phyloP scores from a whole-genome alignment of 1,140 invertebrate genomes.

The Phortica variegata region DNA sequence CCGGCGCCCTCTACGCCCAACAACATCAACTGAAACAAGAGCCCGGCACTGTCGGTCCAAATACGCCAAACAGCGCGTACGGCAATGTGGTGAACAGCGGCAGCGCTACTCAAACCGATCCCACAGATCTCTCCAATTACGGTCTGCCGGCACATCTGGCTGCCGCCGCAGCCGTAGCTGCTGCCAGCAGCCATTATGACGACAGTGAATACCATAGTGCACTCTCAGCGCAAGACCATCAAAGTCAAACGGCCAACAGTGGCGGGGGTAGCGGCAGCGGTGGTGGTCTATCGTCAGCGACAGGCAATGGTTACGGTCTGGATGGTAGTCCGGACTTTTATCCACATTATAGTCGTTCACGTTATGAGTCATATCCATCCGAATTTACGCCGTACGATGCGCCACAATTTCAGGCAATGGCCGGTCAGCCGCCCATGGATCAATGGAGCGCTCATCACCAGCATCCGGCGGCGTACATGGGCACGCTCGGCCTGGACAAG shows the following conservation, averaged over 20 bases:
- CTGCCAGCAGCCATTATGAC: constrained; percentile 31
- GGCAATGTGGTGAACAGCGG: neutral
- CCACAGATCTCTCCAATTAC: constrained; percentile 49
- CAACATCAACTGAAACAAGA: constrained; percentile 54
- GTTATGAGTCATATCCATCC: constrained; percentile 34
- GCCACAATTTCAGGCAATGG: constrained; percentile 79
- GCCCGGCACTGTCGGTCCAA: constrained; percentile 39
- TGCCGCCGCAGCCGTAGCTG: constrained; percentile 23
- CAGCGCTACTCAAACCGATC: constrained; percentile 38
- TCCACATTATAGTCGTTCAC: constrained; percentile 25
- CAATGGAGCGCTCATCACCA: constrained; percentile 62
- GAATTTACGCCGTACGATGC: constrained; percentile 66
- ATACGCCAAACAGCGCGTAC: constrained; percentile 11
- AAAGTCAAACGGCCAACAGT: constrained; percentile 63
- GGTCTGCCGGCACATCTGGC: constrained; percentile 43
- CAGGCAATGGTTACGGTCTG: constrained; percentile 47
- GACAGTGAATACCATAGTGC: constrained; percentile 51
- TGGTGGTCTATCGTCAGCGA: constrained; percentile 24
- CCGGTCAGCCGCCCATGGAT: constrained; percentile 65
- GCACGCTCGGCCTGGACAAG: constrained; percentile 48
- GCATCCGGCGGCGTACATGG: constrained; percentile 51
- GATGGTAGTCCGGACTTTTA: constrained; percentile 79
- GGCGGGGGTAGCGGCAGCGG: constrained; percentile 39
- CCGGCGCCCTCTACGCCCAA: constrained; percentile 36
- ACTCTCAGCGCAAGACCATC: constrained; percentile 66